Percentiles rank a stretch among this genome's conserved stretches.
phyloP scores from a whole-genome alignment of 1,140 invertebrate species.

The Drosophila quadrilineata region DNA sequence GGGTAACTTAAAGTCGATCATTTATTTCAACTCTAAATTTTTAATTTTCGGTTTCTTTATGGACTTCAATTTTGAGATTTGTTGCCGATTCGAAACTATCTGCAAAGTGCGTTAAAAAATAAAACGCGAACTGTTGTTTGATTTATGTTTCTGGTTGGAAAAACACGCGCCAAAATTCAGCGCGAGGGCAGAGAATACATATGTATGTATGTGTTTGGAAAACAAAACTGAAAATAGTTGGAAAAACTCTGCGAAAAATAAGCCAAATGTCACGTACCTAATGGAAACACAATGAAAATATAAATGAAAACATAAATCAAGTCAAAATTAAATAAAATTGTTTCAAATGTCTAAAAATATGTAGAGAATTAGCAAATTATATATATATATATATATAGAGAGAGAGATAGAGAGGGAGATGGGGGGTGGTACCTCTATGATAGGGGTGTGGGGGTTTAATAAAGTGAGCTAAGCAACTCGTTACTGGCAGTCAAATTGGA shows the following conservation, averaged over 20 bases:
- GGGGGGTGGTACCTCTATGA: not conserved
- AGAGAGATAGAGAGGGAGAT: not conserved
- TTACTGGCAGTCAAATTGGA: conserved; percentile 52
- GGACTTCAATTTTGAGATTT: too few species aligned
- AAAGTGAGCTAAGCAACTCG: conserved; percentile 43
- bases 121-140: too few species aligned
- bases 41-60: too few species aligned
- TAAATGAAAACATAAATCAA: conserved; percentile 50
- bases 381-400: not conserved
- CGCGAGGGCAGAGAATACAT: conserved; percentile 44
- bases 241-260: conserved; percentile 41
- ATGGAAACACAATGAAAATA: conserved; percentile 25
- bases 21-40: too few species aligned
- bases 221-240: conserved; percentile 15
- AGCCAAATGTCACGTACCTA: conserved; percentile 59
- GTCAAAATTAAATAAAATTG: conserved; percentile 28
- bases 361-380: not conserved
- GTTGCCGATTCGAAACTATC: too few species aligned
- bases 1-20: too few species aligned
- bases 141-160: conserved; percentile 41
- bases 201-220: conserved; percentile 6
- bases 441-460: conserved; percentile 13
- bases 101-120: conserved; percentile 22
- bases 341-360: conserved; percentile 1
- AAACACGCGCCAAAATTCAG: conserved; percentile 29